Percentiles rank a stretch among this genome's conserved stretches.
Evolutionary conservation across 2,797 vertebrate species (phyloP).

Genomic region (Peromyscus aztecus): DNA sequence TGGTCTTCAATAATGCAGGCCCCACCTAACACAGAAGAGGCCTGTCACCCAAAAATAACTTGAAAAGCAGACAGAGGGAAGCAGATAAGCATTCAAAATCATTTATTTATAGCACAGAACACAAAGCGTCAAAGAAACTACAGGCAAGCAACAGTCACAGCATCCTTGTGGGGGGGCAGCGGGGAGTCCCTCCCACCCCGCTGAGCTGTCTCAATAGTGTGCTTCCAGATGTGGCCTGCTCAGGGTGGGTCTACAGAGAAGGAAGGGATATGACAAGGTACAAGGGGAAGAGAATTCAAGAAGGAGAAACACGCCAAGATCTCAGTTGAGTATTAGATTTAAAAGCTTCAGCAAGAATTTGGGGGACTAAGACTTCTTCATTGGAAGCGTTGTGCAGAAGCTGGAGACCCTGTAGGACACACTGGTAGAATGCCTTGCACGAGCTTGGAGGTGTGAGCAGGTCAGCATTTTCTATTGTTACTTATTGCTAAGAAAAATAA

Average conservation of each 20-base stretch:
- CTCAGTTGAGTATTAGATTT: neutral
- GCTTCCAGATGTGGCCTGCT: neutral
- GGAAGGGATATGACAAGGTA: rapidly evolving
- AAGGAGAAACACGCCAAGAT: neutral
- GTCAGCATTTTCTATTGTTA: neutral
- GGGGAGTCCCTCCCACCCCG: neutral
- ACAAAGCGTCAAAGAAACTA: slow-evolving; percentile 72
- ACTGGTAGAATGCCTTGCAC: neutral
- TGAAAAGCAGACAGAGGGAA: slow-evolving; percentile 81
- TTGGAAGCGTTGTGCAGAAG: neutral
- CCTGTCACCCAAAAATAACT: slow-evolving; percentile 85
- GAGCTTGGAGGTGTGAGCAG: neutral
- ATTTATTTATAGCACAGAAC: slow-evolving; percentile 79
- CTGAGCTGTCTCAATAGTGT: neutral
- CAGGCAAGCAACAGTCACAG: slow-evolving; percentile 71
- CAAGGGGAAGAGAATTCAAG: neutral
- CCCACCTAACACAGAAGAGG: slow-evolving; percentile 77
- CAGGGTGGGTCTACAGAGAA: neutral
- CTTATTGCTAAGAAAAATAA: neutral
- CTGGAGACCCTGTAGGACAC: neutral
- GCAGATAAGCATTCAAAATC: slow-evolving; percentile 79
- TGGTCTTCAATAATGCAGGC: slow-evolving; percentile 82
- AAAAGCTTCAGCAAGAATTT: neutral
- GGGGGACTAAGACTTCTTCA: neutral
- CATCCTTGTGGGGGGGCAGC: slow-evolving; percentile 42